Conservation (phyloP, 2,888 invertebrate species). For the Dilophus febrilis region DNA sequence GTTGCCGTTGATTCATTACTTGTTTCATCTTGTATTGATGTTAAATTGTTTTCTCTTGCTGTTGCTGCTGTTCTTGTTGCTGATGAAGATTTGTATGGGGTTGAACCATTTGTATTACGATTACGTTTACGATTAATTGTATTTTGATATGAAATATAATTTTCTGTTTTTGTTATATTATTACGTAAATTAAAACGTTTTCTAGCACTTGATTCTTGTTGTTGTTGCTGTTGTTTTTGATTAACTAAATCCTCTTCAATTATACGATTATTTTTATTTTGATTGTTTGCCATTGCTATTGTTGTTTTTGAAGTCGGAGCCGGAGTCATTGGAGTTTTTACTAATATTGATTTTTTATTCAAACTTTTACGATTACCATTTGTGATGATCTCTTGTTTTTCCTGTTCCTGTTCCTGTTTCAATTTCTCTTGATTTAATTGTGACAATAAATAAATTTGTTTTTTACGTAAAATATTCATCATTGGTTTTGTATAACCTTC, state of each 20-base stretch:
- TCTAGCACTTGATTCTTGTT: constrained; percentile 1
- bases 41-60: constrained; percentile 7
- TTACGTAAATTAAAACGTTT: constrained; percentile 10
- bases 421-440: not conserved
- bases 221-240: too few species aligned
- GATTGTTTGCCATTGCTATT: not conserved
- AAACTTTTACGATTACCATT: too few species aligned
- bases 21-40: constrained; percentile 11
- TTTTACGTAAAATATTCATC: constrained; percentile 13
- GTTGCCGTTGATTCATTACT: constrained; percentile 13
- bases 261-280: not conserved
- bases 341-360: too few species aligned
- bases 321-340: too few species aligned
- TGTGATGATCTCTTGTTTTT: too few species aligned
- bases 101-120: constrained; percentile 16
- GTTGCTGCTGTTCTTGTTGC: constrained; percentile 5
- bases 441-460: constrained; percentile 3
- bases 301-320: not conserved
- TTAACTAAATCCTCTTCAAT: not conserved
- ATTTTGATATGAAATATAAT: constrained; percentile 6
- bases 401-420: too few species aligned
- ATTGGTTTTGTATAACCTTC: constrained; percentile 15
- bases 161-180: constrained; percentile 11
- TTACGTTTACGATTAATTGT: constrained; percentile 7
- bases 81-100: constrained; percentile 7